phyloP scores from a whole-genome alignment of 1,140 invertebrate species.

The Carposina sasakii region DNA sequence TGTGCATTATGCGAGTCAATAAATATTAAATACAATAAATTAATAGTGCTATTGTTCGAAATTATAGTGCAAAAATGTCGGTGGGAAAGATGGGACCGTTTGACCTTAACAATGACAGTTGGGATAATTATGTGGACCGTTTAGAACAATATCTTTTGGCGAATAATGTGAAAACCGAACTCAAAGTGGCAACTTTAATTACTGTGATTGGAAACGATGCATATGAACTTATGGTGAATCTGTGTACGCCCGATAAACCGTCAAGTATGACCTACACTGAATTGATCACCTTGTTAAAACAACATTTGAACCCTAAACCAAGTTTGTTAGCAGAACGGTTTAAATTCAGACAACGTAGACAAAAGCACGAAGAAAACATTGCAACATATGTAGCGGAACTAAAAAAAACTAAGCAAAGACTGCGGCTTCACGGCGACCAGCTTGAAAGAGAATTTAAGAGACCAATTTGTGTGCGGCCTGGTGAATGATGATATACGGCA shows the following conservation, averaged over 20 bases:
- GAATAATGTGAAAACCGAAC: slow-evolving; percentile 20
- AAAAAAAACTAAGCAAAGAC: slow-evolving; percentile 17
- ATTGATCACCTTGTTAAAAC: slow-evolving; percentile 21
- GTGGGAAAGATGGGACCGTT: slow-evolving; percentile 1
- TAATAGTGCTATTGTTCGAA: no score
- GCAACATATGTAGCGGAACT: slow-evolving; percentile 19
- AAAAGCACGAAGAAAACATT: slow-evolving; percentile 16
- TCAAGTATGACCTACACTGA: slow-evolving; percentile 22
- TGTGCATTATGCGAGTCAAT: no score
- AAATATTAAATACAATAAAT: no score
- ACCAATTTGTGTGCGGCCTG: slow-evolving; percentile 2
- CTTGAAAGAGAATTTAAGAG: slow-evolving; percentile 6
- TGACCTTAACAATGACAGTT: not conserved
- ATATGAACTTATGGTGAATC: slow-evolving; percentile 29
- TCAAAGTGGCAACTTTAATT: slow-evolving; percentile 26
- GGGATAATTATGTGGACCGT: not conserved
- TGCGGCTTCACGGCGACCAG: slow-evolving; percentile 18
- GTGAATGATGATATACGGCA: not conserved
- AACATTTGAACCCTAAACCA: slow-evolving; percentile 22
- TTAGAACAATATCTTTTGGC: slow-evolving; percentile 13
- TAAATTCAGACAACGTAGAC: slow-evolving; percentile 30
- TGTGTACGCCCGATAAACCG: slow-evolving; percentile 29
- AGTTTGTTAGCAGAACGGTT: slow-evolving; percentile 21
- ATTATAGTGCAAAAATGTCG: no score
- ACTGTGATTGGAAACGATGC: slow-evolving; percentile 29